These are phyloP conservation scores for Girardia tigrina DNA, from an alignment of 2,888 invertebrate genomes.

Conservation along the genomic window DNA sequence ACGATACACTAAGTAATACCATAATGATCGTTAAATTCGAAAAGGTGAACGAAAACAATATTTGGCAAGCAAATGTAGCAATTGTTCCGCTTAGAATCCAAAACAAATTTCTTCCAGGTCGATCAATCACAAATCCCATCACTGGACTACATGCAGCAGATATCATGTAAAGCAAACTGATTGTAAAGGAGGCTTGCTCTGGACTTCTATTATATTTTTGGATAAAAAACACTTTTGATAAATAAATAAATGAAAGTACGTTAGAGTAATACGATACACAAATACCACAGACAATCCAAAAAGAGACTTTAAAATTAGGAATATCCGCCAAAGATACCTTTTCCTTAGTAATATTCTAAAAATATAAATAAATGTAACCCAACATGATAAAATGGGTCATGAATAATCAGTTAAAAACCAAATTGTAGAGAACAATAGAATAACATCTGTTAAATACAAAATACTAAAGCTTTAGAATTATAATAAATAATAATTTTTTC, in stretches of 20 bases:
- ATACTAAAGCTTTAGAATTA: too few relatives aligned
- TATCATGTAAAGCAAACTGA: slow-evolving; percentile 49
- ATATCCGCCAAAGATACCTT: slow-evolving; percentile 71
- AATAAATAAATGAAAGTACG: slow-evolving; percentile 83
- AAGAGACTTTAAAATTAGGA: slow-evolving; percentile 64
- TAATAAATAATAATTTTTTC: too few relatives aligned
- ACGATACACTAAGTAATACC: slow-evolving; percentile 67
- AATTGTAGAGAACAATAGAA: too few relatives aligned
- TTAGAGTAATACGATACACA: slow-evolving; percentile 87
- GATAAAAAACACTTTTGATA: slow-evolving; percentile 60
- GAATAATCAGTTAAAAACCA: too few relatives aligned
- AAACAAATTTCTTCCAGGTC: slow-evolving; percentile 71
- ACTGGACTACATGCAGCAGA: slow-evolving; percentile 72
- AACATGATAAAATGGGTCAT: too few relatives aligned
- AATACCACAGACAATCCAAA: slow-evolving; percentile 79
- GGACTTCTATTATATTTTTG: slow-evolving; percentile 29
- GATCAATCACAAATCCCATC: slow-evolving; percentile 75
- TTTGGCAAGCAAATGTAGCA: slow-evolving; percentile 56
- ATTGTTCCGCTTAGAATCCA: slow-evolving; percentile 72
- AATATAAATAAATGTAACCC: too few relatives aligned
- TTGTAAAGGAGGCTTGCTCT: slow-evolving; percentile 28
- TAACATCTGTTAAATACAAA: too few relatives aligned
- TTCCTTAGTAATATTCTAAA: too few relatives aligned
- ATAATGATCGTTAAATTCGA: slow-evolving; percentile 41
- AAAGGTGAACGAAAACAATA: slow-evolving; percentile 57